Evolutionary conservation across 1,140 invertebrate genomes (phyloP).

Genomic region (Drosophila rhopaloa): DNA sequence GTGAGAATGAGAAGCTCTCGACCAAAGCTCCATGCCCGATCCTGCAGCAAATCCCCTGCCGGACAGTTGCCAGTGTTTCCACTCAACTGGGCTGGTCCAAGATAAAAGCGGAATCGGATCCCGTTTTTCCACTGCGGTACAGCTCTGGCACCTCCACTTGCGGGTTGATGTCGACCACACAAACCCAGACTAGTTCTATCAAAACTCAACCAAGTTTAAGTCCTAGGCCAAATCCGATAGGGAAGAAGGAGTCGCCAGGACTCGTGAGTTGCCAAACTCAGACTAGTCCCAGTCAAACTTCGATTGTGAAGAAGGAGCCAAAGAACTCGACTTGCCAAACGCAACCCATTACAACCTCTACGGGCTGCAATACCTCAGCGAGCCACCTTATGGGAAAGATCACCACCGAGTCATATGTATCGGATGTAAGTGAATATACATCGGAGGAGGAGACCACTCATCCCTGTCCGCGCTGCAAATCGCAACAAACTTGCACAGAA

Average conservation of each 20-base stretch:
- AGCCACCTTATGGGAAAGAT: not conserved
- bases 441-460: too few species aligned
- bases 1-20: not conserved
- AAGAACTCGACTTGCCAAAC: constrained; percentile 11
- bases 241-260: not conserved
- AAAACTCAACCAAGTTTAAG: too few species aligned
- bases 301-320: not conserved
- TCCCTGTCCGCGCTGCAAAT: not conserved
- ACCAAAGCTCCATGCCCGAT: not conserved
- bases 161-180: not conserved
- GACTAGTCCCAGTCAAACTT: not conserved
- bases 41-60: too few species aligned
- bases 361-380: constrained; percentile 11
- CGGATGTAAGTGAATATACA: not conserved
- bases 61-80: constrained; percentile 20
- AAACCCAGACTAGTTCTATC: constrained; percentile 2
- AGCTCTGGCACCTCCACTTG: constrained; percentile 44
- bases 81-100: constrained; percentile 49
- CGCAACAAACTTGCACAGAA: constrained; percentile 1
- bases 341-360: not conserved
- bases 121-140: constrained; percentile 3
- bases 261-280: constrained; percentile 20
- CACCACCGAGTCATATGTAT: not conserved
- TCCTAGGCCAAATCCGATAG: not conserved
- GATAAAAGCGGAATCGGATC: not conserved